Base-by-base conservation (phyloP, 2,888 invertebrate genomes). In the Harpalus rufipes region DNA sequence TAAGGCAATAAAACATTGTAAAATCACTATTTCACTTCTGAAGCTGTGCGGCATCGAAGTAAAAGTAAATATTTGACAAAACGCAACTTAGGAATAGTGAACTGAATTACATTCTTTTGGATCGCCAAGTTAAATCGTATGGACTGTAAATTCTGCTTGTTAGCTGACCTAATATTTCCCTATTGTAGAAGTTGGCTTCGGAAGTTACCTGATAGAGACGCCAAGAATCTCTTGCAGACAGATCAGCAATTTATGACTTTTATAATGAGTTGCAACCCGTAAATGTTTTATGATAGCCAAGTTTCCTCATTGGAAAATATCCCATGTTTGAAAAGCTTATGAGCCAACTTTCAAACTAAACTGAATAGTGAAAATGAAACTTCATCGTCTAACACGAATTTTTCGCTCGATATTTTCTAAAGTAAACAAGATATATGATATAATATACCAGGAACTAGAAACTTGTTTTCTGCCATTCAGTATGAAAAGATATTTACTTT, bases 261-360 rank as follows among this genome's bases (percentile, higher is more conserved):
- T 72, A 41, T 72, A 72, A 72, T 72, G 72, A 72, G 72, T 41
- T 41, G 41, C 72, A 41, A 14, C 39, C 10, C 41, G 14, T 72
- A 72, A 41, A 72, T 72, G 41, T 72, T 72, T 72, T 72, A 72
- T 72, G 72, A 72, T 72, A n/a, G 39, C 21, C 32, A 68, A 68
- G 32, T 68, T 68, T 25, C 12, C 12, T 16, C 44, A 5, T n/a
- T 41, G 14, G 39, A 41, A 72, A 44, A 72, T 72, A 44, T 72
- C n/a, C 16, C 41, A 7, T 39, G 16, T 72, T 14, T 44, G 41
- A 44, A 41, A 0, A 32, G 41, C 16, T 72, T 41, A 16, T 7
- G 18, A 44, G 41, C 8, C 14, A 72, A 72, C 41, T 72, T 63
- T 25, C 16, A 72, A 72, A 68, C 41, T 72, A 14, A 41, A 51